Conservation (phyloP, 2,797 vertebrate genomes). For the Atherinosoma microstoma region DNA sequence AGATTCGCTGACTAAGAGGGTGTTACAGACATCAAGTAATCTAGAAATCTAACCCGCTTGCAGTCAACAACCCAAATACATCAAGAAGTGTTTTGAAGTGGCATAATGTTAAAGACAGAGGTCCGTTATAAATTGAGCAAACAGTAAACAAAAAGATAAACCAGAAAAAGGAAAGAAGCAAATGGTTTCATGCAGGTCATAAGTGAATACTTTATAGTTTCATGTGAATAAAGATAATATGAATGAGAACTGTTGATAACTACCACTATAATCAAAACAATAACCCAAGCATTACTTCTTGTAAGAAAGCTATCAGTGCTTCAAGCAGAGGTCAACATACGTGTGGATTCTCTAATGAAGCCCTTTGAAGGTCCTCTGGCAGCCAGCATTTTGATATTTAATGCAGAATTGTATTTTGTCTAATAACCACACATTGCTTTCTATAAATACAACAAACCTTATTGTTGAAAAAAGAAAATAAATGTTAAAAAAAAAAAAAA, state of each 20-base stretch:
- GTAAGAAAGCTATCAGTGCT: neutral
- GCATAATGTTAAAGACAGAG: neutral
- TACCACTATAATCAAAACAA: slow-evolving; percentile 2
- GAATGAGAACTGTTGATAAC: neutral
- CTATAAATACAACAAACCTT: neutral
- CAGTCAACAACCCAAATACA: slow-evolving; percentile 57
- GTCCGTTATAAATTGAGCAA: slow-evolving; percentile 3
- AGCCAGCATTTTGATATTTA: neutral
- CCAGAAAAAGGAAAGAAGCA: neutral
- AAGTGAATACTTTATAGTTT: neutral
- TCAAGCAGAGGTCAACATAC: neutral
- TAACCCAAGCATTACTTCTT: neutral
- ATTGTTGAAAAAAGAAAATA: too few relatives aligned
- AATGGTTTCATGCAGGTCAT: neutral
- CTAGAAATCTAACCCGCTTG: slow-evolving; percentile 55
- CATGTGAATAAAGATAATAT: neutral
- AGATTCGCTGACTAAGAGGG: slow-evolving; percentile 58
- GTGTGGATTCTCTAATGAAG: neutral
- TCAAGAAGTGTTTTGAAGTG: slow-evolving; percentile 1
- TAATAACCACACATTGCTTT: neutral
- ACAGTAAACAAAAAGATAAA: neutral
- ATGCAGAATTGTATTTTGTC: neutral
- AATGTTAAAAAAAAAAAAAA: too few relatives aligned
- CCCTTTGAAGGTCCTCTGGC: neutral
- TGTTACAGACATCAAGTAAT: slow-evolving; percentile 42